Evolutionary conservation across 2,888 invertebrate genomes (phyloP), one percentile per base, ranked within the genome.

Genomic region (Boloria euphrosyne): DNA sequence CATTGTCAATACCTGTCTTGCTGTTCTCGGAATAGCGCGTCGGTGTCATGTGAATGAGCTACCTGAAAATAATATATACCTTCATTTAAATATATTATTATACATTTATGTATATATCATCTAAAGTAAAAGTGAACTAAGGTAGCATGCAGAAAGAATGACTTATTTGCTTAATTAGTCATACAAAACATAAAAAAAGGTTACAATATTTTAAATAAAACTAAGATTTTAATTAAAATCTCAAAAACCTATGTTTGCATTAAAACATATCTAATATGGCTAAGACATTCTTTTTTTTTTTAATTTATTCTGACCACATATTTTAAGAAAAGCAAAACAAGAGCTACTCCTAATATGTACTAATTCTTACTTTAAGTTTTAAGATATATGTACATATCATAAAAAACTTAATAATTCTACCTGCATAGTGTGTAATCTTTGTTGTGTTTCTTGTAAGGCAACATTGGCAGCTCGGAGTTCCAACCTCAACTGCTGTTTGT

Each of bases 21-120:
- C 68, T 92, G 92, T 73, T 91, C 91, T 69, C 90, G 83, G 69
- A 93, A 92, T 65, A 92, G 74, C 5, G 89, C 84, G 73, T 93
- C 93, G 13, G 91, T 90, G 64, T 90, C 89, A 68, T 93, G 92
- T 1, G 86, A 84, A 58, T 88, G 90, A 16, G 90, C 86, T 52
- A 90, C 87, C 91, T 92, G 79, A 4, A 77, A 82, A 43, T 6
- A 67, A 62, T 52, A 18, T 16, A 43, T 17, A 38, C 13, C 1
- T 22, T 2, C 3, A 22, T 22, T 22, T 2, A 22, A 1, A 22
- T 3, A 22, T 22, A 3, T 22, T 22, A n/a, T n/a, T n/a, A n/a
- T n/a, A n/a, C n/a, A n/a, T n/a, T n/a, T n/a, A n/a, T n/a, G n/a
- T n/a, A n/a, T n/a, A n/a, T n/a, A n/a, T 22, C 3, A 22, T 22